Evolutionary conservation across 1,140 invertebrate genomes (phyloP).

Genomic region (Phymorhynchus buccinoides): DNA sequence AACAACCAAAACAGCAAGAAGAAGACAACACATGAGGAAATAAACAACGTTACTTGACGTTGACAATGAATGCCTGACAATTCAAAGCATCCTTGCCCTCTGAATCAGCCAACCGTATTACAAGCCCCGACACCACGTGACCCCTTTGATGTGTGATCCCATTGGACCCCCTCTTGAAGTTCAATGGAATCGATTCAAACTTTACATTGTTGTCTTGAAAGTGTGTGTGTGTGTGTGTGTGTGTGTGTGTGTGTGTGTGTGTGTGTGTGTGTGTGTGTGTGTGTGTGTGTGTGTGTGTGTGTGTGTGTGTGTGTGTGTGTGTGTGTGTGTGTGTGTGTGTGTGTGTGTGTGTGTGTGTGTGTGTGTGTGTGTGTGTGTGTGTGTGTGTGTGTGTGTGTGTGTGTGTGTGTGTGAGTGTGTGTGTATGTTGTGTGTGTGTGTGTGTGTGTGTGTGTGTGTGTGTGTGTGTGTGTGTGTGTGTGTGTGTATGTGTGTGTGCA

Average conservation of each 20-base stretch:
- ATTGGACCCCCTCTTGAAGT: not conserved
- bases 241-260: conserved; percentile 13
- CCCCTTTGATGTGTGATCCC: too few relatives aligned
- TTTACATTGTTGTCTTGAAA: not conserved
- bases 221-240: conserved; percentile 12
- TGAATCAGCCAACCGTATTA: too few relatives aligned
- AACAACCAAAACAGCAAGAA: too few relatives aligned
- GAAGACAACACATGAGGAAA: too few relatives aligned
- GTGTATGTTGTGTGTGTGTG: not conserved
- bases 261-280: not conserved
- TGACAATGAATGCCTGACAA: not conserved
- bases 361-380: not conserved
- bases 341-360: conserved; percentile 4
- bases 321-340: not conserved
- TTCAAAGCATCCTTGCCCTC: not conserved
- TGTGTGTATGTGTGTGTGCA: not conserved
- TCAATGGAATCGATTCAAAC: not conserved
- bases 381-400: conserved; percentile 10
- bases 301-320: conserved; percentile 10
- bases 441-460: not conserved
- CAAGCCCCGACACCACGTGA: too few relatives aligned
- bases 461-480: not conserved
- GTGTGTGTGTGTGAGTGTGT: not conserved
- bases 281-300: not conserved
- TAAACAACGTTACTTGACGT: not conserved